These are phyloP conservation scores for Cephalotes varians DNA, from an alignment of 2,888 invertebrate genomes.

Conservation along the genomic window DNA sequence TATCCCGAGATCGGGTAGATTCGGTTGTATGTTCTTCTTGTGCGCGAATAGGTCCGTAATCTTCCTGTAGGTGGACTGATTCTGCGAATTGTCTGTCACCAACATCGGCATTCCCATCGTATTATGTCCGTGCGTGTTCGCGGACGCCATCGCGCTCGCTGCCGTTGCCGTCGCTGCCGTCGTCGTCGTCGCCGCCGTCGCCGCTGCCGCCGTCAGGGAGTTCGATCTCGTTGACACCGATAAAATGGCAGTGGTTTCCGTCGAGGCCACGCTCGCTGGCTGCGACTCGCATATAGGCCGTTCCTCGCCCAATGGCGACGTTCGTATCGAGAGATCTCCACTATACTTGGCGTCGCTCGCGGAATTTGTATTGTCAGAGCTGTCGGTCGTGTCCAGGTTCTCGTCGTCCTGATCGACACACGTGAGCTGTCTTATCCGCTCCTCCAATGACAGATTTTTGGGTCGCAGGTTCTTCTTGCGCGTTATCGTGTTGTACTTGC, in stretches of 20 bases:
- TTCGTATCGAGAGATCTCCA: slow-evolving; percentile 86
- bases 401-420: slow-evolving; percentile 91
- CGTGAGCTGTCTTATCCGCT: slow-evolving; percentile 94
- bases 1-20: slow-evolving; percentile 76
- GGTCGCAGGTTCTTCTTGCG: slow-evolving; percentile 87
- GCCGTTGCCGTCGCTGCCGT: slow-evolving; percentile 5
- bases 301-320: slow-evolving; percentile 91
- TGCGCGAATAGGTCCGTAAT: slow-evolving; percentile 88
- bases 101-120: not conserved
- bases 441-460: slow-evolving; percentile 93
- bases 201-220: slow-evolving; percentile 16
- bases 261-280: slow-evolving; percentile 36
- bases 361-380: slow-evolving; percentile 59
- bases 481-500: slow-evolving; percentile 88
- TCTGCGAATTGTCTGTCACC: slow-evolving; percentile 63
- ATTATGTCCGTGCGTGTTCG: slow-evolving; percentile 52
- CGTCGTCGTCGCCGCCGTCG: slow-evolving; percentile 5
- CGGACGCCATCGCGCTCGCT: slow-evolving; percentile 9
- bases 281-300: slow-evolving; percentile 77
- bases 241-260: slow-evolving; percentile 51
- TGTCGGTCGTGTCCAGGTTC: slow-evolving; percentile 52
- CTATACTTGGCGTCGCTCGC: slow-evolving; percentile 72
- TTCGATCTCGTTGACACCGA: slow-evolving; percentile 47
- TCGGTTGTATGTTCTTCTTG: slow-evolving; percentile 86
- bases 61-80: slow-evolving; percentile 89